Evolutionary conservation across 2,888 invertebrate genomes (phyloP), one percentile per base, ranked within the genome.

Genomic region (Meganola albula): DNA sequence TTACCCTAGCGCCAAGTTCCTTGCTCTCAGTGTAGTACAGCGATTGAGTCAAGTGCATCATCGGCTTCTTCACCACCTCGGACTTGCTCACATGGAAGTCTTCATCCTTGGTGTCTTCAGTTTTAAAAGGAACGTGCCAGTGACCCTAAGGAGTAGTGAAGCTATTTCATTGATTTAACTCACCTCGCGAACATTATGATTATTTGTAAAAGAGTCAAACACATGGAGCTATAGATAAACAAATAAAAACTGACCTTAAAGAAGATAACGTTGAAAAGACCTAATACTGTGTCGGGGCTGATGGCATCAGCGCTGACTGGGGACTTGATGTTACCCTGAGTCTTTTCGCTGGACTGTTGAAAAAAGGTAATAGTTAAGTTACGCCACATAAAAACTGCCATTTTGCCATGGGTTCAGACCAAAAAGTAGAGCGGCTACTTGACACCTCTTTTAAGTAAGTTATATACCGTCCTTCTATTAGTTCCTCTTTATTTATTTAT

Each of bases 101-200:
- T 32, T 63, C 58, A 2, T 70, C 67, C 27, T 43, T 42, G 1
- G 73, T 73, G 16, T 52, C 33, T 8, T 24, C 23, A 3, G 62
- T 56, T 11, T 64, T 41, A 40, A 73, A 73, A 1, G 72, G 72
- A 1, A 69, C 63, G 13, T 65, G 55, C 72, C 71, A 73, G 25
- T 71, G 71, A 4, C 72, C 72, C 74, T 72, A 51, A 3, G 40
- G 48, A 29, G 35, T 8, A 8, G 22, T 27, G 1, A 14, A 11
- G 13, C n/a, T 14, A 26, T 24, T 30, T 18, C 2, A 16, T 24
- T n/a, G n/a, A n/a, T n/a, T n/a, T n/a, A n/a, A n/a, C n/a, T n/a
- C n/a, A n/a, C n/a, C n/a, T n/a, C n/a, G n/a, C n/a, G n/a, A n/a
- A n/a, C n/a, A n/a, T n/a, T n/a, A n/a, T n/a, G n/a, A n/a, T n/a